Evolutionary conservation across 2,113 vertebrate genomes (phyloP), one percentile per base, ranked within the genome.

Genomic region (Pedetes capensis): DNA sequence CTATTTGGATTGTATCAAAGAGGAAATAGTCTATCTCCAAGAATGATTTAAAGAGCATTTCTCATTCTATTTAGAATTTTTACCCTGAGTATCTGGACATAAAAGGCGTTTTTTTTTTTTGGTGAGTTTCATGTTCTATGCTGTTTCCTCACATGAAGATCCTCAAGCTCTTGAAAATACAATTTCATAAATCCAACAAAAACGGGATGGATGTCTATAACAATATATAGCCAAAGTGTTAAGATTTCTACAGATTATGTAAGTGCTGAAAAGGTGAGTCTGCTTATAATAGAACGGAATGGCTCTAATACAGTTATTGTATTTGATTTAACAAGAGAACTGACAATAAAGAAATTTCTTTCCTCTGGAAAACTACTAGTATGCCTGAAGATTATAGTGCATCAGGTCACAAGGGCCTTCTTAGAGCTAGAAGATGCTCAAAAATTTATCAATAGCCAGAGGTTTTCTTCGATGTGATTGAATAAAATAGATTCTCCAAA

Each of bases 351-450:
- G 42, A 86, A 87, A 95, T 71, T 88, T 22, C 84, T 94, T 74
- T 17, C 55, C 49, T 34, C 32, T 89, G 49, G 49, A 85, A 96
- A 95, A 74, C 68, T 85, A 78, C 74, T 78, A 72, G 49, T 89
- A 47, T 81, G 49, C 29, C 87, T 92, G 74, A 96, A 81, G 85
- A 93, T 71, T 82, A 59, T 23, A 76, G n/a, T 86, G 34, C 6
- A 57, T 68, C 39, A 71, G 74, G n/a, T 94, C 61, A 89, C 74
- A 89, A 89, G 32, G 68, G 68, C 17, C 39, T 96, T 89, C 86
- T 87, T 89, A 86, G 44, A 95, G 14, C n/a, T 37, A 95, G n/a
- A 89, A 87, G 80, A 92, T 96, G 68, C 75, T 95, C 68, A 95
- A 94, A 95, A 96, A 61, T 78, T 86, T 94, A 87, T 96, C 80